Conservation (phyloP, 2,113 vertebrate species). For the Hiodon alosoides region DNA sequence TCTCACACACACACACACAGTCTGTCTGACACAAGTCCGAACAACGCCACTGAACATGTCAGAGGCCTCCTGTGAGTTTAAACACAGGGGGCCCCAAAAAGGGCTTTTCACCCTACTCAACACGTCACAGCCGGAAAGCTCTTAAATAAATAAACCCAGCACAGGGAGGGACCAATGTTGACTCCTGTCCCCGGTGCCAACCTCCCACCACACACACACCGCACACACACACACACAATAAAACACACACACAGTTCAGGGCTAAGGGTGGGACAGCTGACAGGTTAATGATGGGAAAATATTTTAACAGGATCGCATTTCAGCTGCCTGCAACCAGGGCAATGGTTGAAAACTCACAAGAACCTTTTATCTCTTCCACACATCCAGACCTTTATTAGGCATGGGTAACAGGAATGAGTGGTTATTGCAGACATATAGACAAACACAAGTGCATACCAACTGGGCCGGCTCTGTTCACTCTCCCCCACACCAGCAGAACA, state of each 20-base stretch:
- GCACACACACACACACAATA: conserved; percentile 18
- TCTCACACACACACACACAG: conserved; percentile 30
- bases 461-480: background rate
- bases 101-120: conserved; percentile 50
- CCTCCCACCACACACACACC: too few relatives aligned
- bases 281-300: conserved; percentile 76
- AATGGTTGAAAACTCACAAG: conserved; percentile 51
- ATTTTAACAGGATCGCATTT: conserved; percentile 70
- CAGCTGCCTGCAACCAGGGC: conserved; percentile 48
- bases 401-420: background rate
- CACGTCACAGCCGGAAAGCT: conserved; percentile 50
- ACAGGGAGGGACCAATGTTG: conserved; percentile 27
- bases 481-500: background rate
- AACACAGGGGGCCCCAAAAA: conserved; percentile 46
- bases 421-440: background rate
- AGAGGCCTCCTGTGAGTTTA: conserved; percentile 45
- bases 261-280: conserved; percentile 50
- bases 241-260: background rate
- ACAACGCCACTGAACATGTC: conserved; percentile 31
- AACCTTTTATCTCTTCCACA: conserved; percentile 61
- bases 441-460: background rate
- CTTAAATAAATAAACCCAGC: conserved; percentile 55
- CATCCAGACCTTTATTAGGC: conserved; percentile 45
- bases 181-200: conserved; percentile 34
- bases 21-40: conserved; percentile 20